Conservation (phyloP, 2,113 vertebrate genomes). For the Crotalus viridis region DNA sequence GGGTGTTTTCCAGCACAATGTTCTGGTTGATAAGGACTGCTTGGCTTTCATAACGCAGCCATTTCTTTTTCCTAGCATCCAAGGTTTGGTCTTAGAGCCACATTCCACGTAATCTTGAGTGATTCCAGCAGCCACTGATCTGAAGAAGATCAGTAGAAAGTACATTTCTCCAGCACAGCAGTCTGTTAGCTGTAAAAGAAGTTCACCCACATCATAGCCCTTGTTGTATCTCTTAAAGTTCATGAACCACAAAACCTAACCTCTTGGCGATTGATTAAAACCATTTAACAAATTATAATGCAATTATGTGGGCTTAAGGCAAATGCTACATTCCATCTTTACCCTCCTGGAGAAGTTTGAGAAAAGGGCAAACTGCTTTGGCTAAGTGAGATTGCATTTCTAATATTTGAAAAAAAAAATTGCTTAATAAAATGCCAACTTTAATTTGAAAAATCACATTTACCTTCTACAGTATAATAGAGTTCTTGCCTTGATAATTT, state of each 20-base stretch:
- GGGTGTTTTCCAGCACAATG: slow-evolving; percentile 23
- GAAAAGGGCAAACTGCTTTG: slow-evolving; percentile 32
- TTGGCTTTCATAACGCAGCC: slow-evolving; percentile 26
- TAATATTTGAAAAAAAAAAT: slow-evolving; percentile 57
- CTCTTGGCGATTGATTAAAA: slow-evolving; percentile 65
- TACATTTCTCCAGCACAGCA: background rate
- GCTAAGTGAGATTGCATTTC: slow-evolving; percentile 44
- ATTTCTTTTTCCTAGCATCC: background rate
- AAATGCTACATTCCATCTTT: slow-evolving; percentile 49
- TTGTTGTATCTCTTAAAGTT: slow-evolving; percentile 44
- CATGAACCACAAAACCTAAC: slow-evolving; percentile 55
- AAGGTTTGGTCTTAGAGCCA: background rate
- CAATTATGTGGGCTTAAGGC: slow-evolving; percentile 57
- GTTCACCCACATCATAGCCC: slow-evolving; percentile 18
- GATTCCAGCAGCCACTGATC: background rate
- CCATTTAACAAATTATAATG: slow-evolving; percentile 46
- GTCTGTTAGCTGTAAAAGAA: slow-evolving; percentile 15
- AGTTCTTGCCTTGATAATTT: background rate
- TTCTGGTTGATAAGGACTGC: slow-evolving; percentile 28
- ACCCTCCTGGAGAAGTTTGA: slow-evolving; percentile 53
- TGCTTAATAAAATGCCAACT: slow-evolving; percentile 57
- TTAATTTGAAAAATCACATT: slow-evolving; percentile 44
- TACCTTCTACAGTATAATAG: background rate
- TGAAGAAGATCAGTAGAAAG: slow-evolving; percentile 2
- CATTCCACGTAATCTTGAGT: background rate